Evolutionary conservation across 2,113 vertebrate genomes (phyloP).

Genomic region (Asarcornis scutulata): DNA sequence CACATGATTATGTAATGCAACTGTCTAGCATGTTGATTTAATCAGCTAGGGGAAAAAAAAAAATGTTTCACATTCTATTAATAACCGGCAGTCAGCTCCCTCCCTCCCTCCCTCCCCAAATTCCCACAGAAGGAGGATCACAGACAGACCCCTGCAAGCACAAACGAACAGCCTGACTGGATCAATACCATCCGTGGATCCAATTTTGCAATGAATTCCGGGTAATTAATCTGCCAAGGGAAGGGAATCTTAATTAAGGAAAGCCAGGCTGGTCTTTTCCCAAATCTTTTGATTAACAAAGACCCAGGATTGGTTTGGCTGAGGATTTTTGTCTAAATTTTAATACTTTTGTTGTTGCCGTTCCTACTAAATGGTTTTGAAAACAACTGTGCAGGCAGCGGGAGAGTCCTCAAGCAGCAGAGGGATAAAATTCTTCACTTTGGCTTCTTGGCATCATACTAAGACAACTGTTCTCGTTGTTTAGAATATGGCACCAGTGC

Average conservation of each 20-base stretch:
- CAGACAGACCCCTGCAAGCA: conserved; percentile 28
- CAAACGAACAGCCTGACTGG: conserved; percentile 52
- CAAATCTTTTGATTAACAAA: conserved; percentile 41
- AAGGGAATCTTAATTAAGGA: conserved; percentile 54
- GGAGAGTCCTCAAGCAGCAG: not conserved
- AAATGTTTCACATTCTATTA: conserved; percentile 52
- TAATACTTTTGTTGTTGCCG: not conserved
- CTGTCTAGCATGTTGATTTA: conserved; percentile 59
- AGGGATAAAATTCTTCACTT: not conserved
- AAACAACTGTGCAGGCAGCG: not conserved
- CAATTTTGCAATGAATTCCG: conserved; percentile 44
- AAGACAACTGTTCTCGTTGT: not conserved
- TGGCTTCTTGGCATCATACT: not conserved
- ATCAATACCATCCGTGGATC: conserved; percentile 68
- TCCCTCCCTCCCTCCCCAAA: not conserved
- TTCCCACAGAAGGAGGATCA: conserved; percentile 35
- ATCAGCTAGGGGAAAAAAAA: conserved; percentile 5
- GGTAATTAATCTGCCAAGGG: conserved; percentile 56
- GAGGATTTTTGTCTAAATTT: not conserved
- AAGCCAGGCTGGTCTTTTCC: conserved; percentile 28
- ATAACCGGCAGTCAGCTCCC: conserved; percentile 24
- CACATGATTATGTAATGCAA: conserved; percentile 48
- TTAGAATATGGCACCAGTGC: not conserved
- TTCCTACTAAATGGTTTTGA: not conserved
- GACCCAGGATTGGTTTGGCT: not conserved